These are phyloP conservation scores for Channallabes apus DNA, from an alignment of 2,797 vertebrate genomes.

Conservation along the genomic window DNA sequence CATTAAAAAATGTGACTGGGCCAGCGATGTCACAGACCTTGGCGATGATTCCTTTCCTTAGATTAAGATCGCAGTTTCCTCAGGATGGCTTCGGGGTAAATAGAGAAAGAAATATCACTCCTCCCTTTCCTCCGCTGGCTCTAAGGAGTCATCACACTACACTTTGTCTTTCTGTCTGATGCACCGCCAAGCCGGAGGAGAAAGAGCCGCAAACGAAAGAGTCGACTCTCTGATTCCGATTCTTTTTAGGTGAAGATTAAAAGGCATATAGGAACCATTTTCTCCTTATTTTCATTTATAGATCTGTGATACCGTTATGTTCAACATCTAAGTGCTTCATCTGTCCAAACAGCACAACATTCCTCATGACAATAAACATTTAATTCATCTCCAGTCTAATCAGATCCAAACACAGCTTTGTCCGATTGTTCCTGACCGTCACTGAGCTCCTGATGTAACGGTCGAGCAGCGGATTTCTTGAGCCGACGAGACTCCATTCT, in stretches of 20 bases:
- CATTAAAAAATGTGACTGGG: background rate
- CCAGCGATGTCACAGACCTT: background rate
- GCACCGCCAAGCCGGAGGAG: constrained; percentile 8
- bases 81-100: constrained; percentile 3
- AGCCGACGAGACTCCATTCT: background rate
- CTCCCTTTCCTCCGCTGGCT: constrained; percentile 22
- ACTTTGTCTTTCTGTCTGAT: background rate
- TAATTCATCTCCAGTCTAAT: too few relatives aligned
- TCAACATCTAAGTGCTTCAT: background rate
- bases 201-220: background rate
- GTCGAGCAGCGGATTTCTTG: too few relatives aligned
- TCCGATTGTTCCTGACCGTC: too few relatives aligned
- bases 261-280: background rate
- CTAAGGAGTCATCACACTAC: constrained; percentile 8
- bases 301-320: background rate
- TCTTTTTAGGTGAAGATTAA: background rate
- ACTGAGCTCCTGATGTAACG: too few relatives aligned
- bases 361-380: too few relatives aligned
- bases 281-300: too few relatives aligned
- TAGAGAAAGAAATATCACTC: background rate
- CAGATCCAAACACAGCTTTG: too few relatives aligned
- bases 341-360: too few relatives aligned
- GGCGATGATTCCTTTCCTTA: background rate
- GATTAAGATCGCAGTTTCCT: constrained; percentile 24
- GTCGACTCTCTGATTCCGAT: background rate